phyloP scores from a whole-genome alignment of 2,797 vertebrate genomes.

The Rachycentron canadum region DNA sequence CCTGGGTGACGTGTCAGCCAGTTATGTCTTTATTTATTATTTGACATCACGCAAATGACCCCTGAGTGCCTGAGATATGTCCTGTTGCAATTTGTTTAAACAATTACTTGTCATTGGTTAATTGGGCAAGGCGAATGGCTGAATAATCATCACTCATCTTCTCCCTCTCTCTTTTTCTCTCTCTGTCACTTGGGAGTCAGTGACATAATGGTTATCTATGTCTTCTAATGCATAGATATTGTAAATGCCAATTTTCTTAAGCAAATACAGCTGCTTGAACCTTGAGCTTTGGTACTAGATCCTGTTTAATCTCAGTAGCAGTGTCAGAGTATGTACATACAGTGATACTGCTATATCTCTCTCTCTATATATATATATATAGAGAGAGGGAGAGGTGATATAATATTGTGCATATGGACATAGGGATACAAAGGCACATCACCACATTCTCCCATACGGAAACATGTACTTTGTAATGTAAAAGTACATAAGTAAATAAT shows the following conservation, averaged over 20 bases:
- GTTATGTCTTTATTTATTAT: slow-evolving; percentile 79
- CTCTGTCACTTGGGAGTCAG: slow-evolving; percentile 36
- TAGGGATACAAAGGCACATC: not conserved
- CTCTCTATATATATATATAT: too few relatives aligned
- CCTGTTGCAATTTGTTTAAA: slow-evolving; percentile 76
- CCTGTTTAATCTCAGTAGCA: not conserved
- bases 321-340: too few relatives aligned
- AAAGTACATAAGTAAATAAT: slow-evolving; percentile 46
- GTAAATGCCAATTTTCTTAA: slow-evolving; percentile 63
- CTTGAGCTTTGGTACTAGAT: slow-evolving; percentile 26
- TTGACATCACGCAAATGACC: slow-evolving; percentile 69
- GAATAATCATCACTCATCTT: slow-evolving; percentile 69
- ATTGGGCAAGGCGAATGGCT: slow-evolving; percentile 69
- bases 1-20: slow-evolving; percentile 58
- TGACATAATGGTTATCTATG: slow-evolving; percentile 52
- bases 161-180: slow-evolving; percentile 28
- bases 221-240: slow-evolving; percentile 50
- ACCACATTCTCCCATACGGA: not conserved
- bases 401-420: slow-evolving; percentile 3
- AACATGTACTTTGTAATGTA: slow-evolving; percentile 24
- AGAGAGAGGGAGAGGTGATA: too few relatives aligned
- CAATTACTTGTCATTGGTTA: slow-evolving; percentile 78
- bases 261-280: slow-evolving; percentile 38
- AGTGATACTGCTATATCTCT: too few relatives aligned
- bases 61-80: slow-evolving; percentile 70